Base-by-base conservation (phyloP, 2,113 vertebrate genomes). In the Cygnus buccinator region DNA sequence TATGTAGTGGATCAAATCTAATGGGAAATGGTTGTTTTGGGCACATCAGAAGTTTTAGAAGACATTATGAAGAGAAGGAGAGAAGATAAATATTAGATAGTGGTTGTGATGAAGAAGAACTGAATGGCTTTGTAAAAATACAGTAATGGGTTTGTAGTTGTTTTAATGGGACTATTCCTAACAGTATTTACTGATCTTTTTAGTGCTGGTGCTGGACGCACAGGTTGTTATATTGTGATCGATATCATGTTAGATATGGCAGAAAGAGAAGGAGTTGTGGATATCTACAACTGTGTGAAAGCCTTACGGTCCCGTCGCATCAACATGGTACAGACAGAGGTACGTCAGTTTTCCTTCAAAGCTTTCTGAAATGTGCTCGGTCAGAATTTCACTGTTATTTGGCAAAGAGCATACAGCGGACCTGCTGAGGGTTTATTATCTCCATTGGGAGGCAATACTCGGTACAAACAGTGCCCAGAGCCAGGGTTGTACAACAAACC, bases 241-340 rank as follows among this genome's bases (percentile, higher is more conserved):
- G 99, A 99, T 97, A 99, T 99, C 97, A 99, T 99, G 99, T 85
- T 99, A 97, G 99, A 99, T 95, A 99, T 99, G 99, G 99, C 99
- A 12, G 99, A 99, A 98, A 98, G 99, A 95, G 99, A 99, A 97
- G 99, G 99, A 8, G 99, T 99, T 46, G 99, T 99, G 63, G 99
- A 99, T 94, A 99, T 99, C 98, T 99, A 99, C 98, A 99, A 99
- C 98, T 99, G 99, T 59, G 99, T 99, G 95, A 99, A 99, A 98
- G 99, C 99, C 33, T 98, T 99, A 74, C 98, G 99, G 84, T 99
- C 99, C 57, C 98, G 99, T 39, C 99, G 99, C 91, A 99, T 99
- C 98, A 99, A 99, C 97, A 99, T 99, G 99, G 99, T 99, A 95
- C 99, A 99, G 98, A 99, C 99, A 93, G 99, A 99, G 99, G 99